A percentile compares a stretch with the other conserved stretches of the same genome.
Evolutionary conservation across 1,140 invertebrate species (phyloP).

Genomic region (Dreissena rostriformis): DNA sequence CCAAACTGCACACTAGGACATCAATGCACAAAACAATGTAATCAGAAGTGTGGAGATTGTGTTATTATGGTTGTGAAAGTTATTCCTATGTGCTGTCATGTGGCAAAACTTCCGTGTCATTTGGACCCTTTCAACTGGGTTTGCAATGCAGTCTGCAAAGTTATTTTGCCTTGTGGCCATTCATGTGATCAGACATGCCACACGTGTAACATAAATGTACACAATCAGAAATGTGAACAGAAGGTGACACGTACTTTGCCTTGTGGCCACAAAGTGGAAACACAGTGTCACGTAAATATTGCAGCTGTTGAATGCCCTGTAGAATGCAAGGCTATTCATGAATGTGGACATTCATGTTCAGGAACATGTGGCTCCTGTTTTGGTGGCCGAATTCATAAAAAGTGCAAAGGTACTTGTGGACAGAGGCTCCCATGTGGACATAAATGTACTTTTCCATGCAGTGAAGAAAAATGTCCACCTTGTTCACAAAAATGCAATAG

Average conservation of each 20-base stretch:
- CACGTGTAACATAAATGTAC: constrained; percentile 81
- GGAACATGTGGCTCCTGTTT: constrained; percentile 79
- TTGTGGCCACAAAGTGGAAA: constrained; percentile 71
- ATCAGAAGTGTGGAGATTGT: constrained; percentile 64
- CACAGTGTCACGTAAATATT: constrained; percentile 59
- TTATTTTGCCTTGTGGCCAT: constrained; percentile 82
- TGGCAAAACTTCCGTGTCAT: constrained; percentile 47
- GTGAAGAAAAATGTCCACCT: constrained; percentile 82
- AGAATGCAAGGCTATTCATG: constrained; percentile 17
- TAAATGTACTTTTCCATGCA: constrained; percentile 61
- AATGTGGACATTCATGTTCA: constrained; percentile 51
- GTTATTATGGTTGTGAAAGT: constrained; percentile 22
- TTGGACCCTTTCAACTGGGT: constrained; percentile 30
- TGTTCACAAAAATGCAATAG: constrained; percentile 84
- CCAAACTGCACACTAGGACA: constrained; percentile 57
- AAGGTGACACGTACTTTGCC: background rate
- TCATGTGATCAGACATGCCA: constrained; percentile 84
- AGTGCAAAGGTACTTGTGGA: constrained; percentile 68
- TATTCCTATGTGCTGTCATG: constrained; percentile 48
- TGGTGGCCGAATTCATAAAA: constrained; percentile 85
- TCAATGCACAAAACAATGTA: constrained; percentile 62
- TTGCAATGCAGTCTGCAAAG: constrained; percentile 49
- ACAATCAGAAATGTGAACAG: constrained; percentile 10
- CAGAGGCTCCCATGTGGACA: constrained; percentile 75
- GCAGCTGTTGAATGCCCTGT: constrained; percentile 1